Evolutionary conservation across 2,113 vertebrate genomes (phyloP), one percentile per base, ranked within the genome.

Genomic region (Chauna torquata): DNA sequence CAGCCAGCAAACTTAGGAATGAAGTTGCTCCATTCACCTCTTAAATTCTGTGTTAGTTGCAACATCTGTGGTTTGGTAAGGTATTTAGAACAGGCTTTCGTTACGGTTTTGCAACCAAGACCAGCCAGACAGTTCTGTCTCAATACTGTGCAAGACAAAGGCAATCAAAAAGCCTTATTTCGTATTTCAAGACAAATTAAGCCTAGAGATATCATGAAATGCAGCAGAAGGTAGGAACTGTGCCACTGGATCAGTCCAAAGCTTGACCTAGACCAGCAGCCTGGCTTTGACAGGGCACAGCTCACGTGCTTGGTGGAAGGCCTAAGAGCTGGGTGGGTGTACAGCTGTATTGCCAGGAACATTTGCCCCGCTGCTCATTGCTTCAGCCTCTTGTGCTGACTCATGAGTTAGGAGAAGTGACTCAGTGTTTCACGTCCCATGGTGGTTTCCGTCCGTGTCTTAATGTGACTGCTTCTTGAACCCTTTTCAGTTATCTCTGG

Each of bases 41-140:
- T 68, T 80, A 74, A 94, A 86, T 83, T 95, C 76, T 66, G 34
- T 66, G 68, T 72, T 78, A 54, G 59, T 97, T 97, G 93, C 96
- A 92, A 94, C 96, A 96, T 38, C 82, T 28, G 11, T 83, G 86
- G 2, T 61, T 88, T 86, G 61, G 76, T 75, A 66, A 86, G 80
- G 50, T 86, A 86, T 94, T 83, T 74, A 45, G 66, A 86, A 92
- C 82, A 94, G 86, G 58, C 88, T 90, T 90, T 96, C 91, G 81
- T 97, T 92, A 96, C n/a, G 38, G 80, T 96, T 93, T 95, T 91
- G 94, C 91, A 97, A 96, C 64, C 54, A 28, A 92, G 95, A 94
- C 80, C 72, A 89, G 76, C 11, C 1, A 61, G 80, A 84, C 86
- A 55, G 86, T 74, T 95, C 45, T 96, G 91, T 96, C 95, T 94